Base-by-base conservation (phyloP, 1,140 invertebrate genomes). In the Leucophenga varia region DNA sequence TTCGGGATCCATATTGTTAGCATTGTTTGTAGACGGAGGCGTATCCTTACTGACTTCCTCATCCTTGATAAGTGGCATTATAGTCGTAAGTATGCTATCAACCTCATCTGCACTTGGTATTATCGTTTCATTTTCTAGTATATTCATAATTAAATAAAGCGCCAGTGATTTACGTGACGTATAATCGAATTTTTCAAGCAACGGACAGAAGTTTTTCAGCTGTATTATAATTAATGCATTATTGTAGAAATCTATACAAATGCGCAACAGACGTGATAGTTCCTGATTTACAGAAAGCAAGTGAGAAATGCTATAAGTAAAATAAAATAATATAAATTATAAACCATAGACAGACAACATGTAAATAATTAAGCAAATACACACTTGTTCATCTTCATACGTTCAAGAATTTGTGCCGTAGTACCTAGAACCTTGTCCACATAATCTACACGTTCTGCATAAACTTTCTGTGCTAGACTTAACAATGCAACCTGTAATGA, bases 391-490 rank as follows among this genome's bases (percentile, higher is more conserved):
- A 90, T 79, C 54, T 87, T 84, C 43, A 90, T 78, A 55, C 89
- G 85, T 45, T 90, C 83, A 57, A 95, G 89, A 55, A 91, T 90
- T 72, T 91, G 86, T 40, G 86, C 82, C 6, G 95, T 98, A 39
- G 92, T 93, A 46, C 91, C 85, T 35, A 98, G 81, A 28, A 98
- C 95, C 73, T 94, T 92, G 75, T 98, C 94, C 3, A 98, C 93
- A 75, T 95, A 97, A 74, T 95, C 91, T 10, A 96, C 86, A 67
- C 90, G 83, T 61, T 96, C 91, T 1, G 93, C 90, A 78, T 98
- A 98, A 73, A 95, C 97, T 64, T 97, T 96, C 44, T 97, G 86
- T 0, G 95, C 95, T 41, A 99, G 79, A 77, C 96, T 97, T 21
- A 97, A 84, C 3, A 99, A 77, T 2, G 97, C 92, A 28, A 98